Conservation (phyloP, 2,888 invertebrate genomes). For the Platycheirus rosarum region DNA sequence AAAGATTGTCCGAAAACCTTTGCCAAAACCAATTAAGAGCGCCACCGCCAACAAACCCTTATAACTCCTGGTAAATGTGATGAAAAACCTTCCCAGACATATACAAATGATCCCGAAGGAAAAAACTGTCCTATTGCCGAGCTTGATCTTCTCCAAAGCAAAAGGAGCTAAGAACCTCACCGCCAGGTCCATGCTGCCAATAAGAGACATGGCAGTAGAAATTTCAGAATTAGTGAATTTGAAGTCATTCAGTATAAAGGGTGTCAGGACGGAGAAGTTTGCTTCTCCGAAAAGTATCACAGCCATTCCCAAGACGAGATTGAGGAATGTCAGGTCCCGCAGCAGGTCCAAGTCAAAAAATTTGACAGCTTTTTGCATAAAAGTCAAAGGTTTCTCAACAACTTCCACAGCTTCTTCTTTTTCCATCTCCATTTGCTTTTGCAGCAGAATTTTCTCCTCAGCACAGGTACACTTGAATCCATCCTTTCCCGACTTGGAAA, state of each 20-base stretch:
- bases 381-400: slow-evolving; percentile 80
- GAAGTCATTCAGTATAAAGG: slow-evolving; percentile 88
- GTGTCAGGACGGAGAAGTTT: slow-evolving; percentile 89
- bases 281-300: slow-evolving; percentile 89
- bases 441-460: slow-evolving; percentile 79
- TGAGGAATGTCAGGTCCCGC: slow-evolving; percentile 87
- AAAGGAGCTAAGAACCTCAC: slow-evolving; percentile 88
- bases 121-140: slow-evolving; percentile 88
- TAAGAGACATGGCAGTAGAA: slow-evolving; percentile 87
- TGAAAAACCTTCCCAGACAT: slow-evolving; percentile 81
- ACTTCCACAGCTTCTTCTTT: slow-evolving; percentile 79
- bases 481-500: slow-evolving; percentile 77
- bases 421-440: slow-evolving; percentile 75
- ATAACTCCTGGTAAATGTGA: slow-evolving; percentile 84
- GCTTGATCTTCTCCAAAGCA: slow-evolving; percentile 86
- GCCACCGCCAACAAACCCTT: slow-evolving; percentile 84
- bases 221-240: slow-evolving; percentile 84
- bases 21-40: slow-evolving; percentile 87
- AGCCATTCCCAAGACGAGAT: slow-evolving; percentile 88
- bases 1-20: slow-evolving; percentile 89
- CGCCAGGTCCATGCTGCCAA: slow-evolving; percentile 87
- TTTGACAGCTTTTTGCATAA: slow-evolving; percentile 84
- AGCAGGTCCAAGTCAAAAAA: slow-evolving; percentile 89
- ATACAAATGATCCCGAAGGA: slow-evolving; percentile 85
- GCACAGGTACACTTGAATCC: slow-evolving; percentile 79